Percentiles rank a stretch among this genome's conserved stretches.
These are phyloP conservation scores for Labrus mixtus DNA, from an alignment of 2,113 vertebrate species.

Conservation along the genomic window DNA sequence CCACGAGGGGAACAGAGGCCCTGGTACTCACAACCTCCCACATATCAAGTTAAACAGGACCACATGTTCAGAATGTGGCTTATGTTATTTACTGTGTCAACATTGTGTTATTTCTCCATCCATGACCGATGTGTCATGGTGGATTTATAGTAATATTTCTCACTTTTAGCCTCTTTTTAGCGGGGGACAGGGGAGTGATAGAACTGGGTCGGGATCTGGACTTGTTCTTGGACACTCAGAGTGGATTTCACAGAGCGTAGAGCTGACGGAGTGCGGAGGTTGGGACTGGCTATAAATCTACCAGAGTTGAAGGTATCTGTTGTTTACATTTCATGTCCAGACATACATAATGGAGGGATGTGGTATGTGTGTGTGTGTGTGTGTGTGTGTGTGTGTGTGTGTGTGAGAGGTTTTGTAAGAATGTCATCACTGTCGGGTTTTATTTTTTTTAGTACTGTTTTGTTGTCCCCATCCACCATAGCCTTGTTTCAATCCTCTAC, in stretches of 20 bases:
- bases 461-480: no score
- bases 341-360: not conserved
- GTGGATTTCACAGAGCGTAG: slow-evolving; percentile 9
- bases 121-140: not conserved
- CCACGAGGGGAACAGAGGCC: slow-evolving; percentile 4
- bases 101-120: slow-evolving; percentile 14
- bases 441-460: no score
- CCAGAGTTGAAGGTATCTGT: not conserved
- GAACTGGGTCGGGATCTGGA: slow-evolving; percentile 26
- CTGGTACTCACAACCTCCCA: accelerated
- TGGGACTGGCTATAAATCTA: slow-evolving; percentile 11
- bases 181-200: slow-evolving; percentile 6
- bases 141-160: slow-evolving; percentile 42
- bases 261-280: not conserved
- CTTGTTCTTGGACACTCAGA: slow-evolving; percentile 33
- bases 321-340: not conserved
- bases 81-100: slow-evolving; percentile 29
- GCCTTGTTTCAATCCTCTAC: not conserved
- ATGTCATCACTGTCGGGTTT: not conserved
- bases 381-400: not conserved
- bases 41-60: slow-evolving; percentile 28
- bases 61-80: slow-evolving; percentile 25
- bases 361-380: not conserved
- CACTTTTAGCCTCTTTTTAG: slow-evolving; percentile 23
- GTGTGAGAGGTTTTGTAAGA: no score